phyloP scores from a whole-genome alignment of 2,888 invertebrate genomes.

The Drymonia ruficornis region DNA sequence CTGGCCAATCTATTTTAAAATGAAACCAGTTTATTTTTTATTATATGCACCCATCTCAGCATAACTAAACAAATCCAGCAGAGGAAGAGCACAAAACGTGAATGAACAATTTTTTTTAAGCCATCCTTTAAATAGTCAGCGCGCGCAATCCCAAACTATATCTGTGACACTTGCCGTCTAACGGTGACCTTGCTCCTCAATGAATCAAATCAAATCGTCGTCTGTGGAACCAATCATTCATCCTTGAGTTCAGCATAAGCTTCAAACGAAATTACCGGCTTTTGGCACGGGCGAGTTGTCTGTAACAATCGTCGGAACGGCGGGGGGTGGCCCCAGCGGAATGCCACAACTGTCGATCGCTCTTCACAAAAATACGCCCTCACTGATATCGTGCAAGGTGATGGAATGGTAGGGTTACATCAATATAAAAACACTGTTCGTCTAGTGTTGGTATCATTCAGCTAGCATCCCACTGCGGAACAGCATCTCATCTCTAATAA shows the following conservation, averaged over 20 bases:
- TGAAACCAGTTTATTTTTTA: conserved; percentile 5
- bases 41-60: not conserved
- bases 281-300: conserved; percentile 27
- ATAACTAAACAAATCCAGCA: not conserved
- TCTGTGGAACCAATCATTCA: conserved; percentile 4
- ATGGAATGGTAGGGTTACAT: conserved; percentile 47
- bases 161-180: conserved; percentile 1
- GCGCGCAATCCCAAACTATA: not conserved
- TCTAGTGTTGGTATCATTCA: conserved; percentile 50
- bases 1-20: conserved; percentile 6
- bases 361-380: conserved; percentile 46
- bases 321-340: conserved; percentile 58
- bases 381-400: conserved; percentile 53
- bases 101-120: not conserved
- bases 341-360: conserved; percentile 41
- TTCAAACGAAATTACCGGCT: conserved; percentile 37
- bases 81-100: not conserved
- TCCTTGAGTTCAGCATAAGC: conserved; percentile 16
- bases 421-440: conserved; percentile 58
- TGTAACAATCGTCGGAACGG: conserved; percentile 48
- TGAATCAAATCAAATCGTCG: not conserved
- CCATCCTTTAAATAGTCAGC: not conserved
- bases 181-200: conserved; percentile 4
- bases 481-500: conserved; percentile 24
- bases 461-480: conserved; percentile 34